Base-by-base conservation (phyloP, 2,113 vertebrate genomes). In the Collichthys lucidus region DNA sequence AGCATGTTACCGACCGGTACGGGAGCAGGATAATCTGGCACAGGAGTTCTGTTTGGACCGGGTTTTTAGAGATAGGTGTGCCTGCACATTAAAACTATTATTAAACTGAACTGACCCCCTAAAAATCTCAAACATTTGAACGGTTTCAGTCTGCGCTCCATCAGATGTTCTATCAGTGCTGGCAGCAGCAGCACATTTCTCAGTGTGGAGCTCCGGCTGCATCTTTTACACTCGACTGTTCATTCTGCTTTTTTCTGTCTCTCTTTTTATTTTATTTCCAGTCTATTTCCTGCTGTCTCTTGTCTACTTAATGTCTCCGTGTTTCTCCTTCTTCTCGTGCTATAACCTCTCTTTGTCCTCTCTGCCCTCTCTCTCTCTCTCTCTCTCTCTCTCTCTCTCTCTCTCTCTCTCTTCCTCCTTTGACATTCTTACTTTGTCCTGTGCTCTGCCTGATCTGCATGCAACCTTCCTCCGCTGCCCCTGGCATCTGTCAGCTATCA, bases 401-500 rank as follows among this genome's bases (percentile, higher is more conserved):
- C 53, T 84, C 73, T 73, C 7, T 24, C 57, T 78, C 46, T 63
- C 57, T 56, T 40, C 78, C 73, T 88, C 77, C 66, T 61, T 60
- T 84, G 67, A 83, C 83, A 65, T 85, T 90, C 69, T 79, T 75
- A 55, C 92, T 87, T 94, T 96, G 89, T 84, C 93, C 94, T 95
- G 93, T 93, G 92, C 89, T 93, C 95, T 96, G 95, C 95, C 95
- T 96, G 92, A 93, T 96, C 95, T 96, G 95, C 96, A 96, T 97
- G 96, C 95, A 94, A 96, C 95, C 95, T 95, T 87, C 75, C 90
- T 96, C 93, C 91, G 93, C 96, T 96, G 96, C 96, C 96, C 94
- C 94, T 96, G 97, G 96, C 96, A 95, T 96, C 95, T 96, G 96
- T 96, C 97, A 99, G 98, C 96, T 99, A 96, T 97, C 97, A 99